Evolutionary conservation across 2,113 vertebrate species (phyloP), one percentile per base, ranked within the genome.

Genomic region (Notarius lentiginosus): DNA sequence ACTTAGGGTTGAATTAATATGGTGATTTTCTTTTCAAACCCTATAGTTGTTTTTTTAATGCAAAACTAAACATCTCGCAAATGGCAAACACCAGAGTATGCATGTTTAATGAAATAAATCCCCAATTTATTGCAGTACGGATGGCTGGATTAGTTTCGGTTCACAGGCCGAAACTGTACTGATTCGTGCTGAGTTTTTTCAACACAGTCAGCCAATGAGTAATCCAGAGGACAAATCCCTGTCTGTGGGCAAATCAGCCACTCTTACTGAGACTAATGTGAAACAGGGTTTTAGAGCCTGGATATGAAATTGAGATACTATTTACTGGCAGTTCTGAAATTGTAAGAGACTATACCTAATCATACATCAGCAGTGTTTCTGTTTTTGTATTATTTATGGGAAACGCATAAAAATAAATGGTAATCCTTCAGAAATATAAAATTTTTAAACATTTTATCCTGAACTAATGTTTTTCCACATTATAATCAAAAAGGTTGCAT

Each of bases 221-320:
- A 81, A 81, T 81, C 10, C 30, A 41, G 27, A 34, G 79, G 55
- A 61, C 56, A 61, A 81, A 81, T 81, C 79, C 79, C 30, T 24
- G 79, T 81, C 79, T 81, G 79, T 81, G 56, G 56, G 30, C 10
- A 20, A 81, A 81, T 61, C 58, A 81, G 56, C 58, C 56, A 61
- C 56, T 81, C 56, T 81, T 81, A 81, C 79, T 81, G 56, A 80
- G 55, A 80, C 79, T 80, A 80, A 81, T 61, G 79, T 47, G 56
- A 81, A 81, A 81, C 79, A 81, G 79, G 56, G 79, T 61, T 81
- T 61, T 61, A 81, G 79, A 81, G 56, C 30, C 30, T 61, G 58
- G 6, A 41, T 61, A 41, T 61, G 56, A 81, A 61, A 81, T 81
- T 81, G 56, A 81, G 55, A 80, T 47, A 41, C 34, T 81, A 60